Evolutionary conservation across 2,888 invertebrate species (phyloP), one percentile per base, ranked within the genome.

Genomic region (Zele albiditarsus): DNA sequence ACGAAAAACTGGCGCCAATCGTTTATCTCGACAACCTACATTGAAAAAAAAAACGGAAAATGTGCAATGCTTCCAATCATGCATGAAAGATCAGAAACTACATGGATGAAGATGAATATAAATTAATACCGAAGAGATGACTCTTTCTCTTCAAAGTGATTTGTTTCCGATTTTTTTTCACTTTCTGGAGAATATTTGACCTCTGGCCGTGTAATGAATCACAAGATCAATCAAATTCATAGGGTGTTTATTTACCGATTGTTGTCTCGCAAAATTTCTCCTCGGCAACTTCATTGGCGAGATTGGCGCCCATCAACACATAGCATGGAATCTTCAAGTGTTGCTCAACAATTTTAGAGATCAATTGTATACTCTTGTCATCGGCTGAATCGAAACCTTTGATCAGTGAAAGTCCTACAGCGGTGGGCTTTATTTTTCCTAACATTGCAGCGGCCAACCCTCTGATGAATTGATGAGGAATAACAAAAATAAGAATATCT

Each of bases 251-350:
- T 62, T 82, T 85, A 89, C 89, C 89, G 74, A 94, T 92, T 0
- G 94, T 94, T 0, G 94, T 93, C 86, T 94, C 94, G 86, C 93
- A 94, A 84, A 93, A 94, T 82, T 92, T 91, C 80, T 92, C 93
- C 75, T 90, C 90, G 0, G 94, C 94, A 8, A 94, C 93, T 88
- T 94, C 94, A 74, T 91, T 91, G 1, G 94, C 94, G 46, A 94
- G 89, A 87, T 94, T 94, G 10, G 94, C 94, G 4, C 94, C 94
- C 94, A 94, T 94, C 60, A 94, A 87, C 4, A 93, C 93, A 79
- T 92, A 91, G 81, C 93, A 92, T 4, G 92, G 91, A 78, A 94
- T 92, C 73, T 89, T 89, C 42, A 94, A 88, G 57, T 89, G 85
- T n/a, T 91, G 89, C 62, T 91, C 90, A 71, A 94, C 92, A 28